phyloP scores from a whole-genome alignment of 2,797 vertebrate species.

The Nyctibius grandis region DNA sequence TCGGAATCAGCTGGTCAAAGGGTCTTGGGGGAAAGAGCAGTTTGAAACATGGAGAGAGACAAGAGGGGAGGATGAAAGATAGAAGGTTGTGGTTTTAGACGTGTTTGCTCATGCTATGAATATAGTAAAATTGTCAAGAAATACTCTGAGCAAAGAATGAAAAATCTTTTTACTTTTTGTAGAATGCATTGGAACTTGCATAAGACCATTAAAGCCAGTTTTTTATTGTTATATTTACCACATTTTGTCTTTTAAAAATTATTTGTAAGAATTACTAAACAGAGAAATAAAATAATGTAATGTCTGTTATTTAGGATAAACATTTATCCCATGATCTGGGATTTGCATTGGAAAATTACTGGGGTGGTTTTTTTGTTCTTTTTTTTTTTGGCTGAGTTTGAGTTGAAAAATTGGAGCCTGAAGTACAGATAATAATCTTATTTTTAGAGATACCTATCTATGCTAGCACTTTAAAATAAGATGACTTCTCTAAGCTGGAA shows the following conservation, averaged over 20 bases:
- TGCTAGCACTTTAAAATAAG: background rate
- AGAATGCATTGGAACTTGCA: background rate
- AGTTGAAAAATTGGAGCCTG: background rate
- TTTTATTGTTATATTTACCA: background rate
- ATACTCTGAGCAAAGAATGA: background rate
- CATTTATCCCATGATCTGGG: background rate
- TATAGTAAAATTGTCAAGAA: background rate
- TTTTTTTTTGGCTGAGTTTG: background rate
- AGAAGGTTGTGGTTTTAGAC: background rate
- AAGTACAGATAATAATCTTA: background rate
- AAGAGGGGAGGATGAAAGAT: background rate
- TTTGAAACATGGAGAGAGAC: background rate
- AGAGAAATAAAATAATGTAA: background rate
- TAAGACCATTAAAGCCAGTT: background rate
- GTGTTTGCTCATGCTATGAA: background rate
- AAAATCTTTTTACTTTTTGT: background rate
- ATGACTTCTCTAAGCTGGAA: background rate
- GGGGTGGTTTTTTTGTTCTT: too few species aligned
- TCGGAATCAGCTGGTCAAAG: background rate
- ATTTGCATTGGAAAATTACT: background rate
- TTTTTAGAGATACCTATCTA: background rate
- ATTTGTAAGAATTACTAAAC: background rate
- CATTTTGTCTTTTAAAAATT: background rate
- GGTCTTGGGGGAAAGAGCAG: background rate
- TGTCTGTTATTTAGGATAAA: background rate